Evolutionary conservation across 2,888 invertebrate genomes (phyloP).

Genomic region (Aleiodes alternator): DNA sequence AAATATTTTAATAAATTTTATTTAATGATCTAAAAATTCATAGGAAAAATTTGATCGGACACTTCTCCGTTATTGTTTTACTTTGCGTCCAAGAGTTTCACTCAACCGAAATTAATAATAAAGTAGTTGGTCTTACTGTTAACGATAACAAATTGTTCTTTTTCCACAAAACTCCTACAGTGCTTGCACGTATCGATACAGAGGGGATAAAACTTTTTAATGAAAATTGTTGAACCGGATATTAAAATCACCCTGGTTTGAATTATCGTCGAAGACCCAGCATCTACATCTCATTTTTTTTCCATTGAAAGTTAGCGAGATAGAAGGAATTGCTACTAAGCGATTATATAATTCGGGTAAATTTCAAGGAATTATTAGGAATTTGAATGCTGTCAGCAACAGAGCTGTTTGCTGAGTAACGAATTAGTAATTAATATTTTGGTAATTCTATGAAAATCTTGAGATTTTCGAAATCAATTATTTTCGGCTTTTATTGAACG

Average conservation of each 20-base stretch:
- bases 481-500: no score
- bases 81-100: background rate
- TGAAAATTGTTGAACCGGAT: constrained; percentile 55
- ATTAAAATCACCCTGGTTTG: constrained; percentile 38
- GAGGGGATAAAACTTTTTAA: constrained; percentile 51
- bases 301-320: background rate
- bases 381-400: no score
- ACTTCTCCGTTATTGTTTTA: background rate
- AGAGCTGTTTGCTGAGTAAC: no score
- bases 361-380: no score
- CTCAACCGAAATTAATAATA: constrained; percentile 43
- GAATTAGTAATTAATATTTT: no score
- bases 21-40: background rate
- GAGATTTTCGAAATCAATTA: no score
- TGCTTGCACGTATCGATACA: constrained; percentile 41
- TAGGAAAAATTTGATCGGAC: background rate
- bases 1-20: no score
- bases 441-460: no score
- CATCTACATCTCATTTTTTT: constrained; percentile 13
- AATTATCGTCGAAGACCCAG: constrained; percentile 27
- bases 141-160: constrained; percentile 53
- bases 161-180: constrained; percentile 28
- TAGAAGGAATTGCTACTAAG: background rate
- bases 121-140: constrained; percentile 39
- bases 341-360: constrained; percentile 11